These are phyloP conservation scores for Xestia rhomboidea DNA, from an alignment of 2,888 invertebrate species.

Conservation along the genomic window DNA sequence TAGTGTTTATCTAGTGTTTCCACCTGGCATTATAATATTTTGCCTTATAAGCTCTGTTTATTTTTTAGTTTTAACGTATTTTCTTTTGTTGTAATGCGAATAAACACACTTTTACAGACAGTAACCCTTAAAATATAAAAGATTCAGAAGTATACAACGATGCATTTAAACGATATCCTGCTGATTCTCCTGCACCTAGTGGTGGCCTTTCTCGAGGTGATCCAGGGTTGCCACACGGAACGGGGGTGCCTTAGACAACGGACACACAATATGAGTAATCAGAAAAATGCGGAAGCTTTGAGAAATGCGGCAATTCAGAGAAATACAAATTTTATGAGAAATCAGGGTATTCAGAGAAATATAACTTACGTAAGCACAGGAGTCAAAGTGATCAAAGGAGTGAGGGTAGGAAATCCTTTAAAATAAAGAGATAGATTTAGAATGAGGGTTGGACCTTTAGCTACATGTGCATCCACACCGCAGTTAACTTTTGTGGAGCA, in stretches of 20 bases:
- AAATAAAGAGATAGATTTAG: neutral
- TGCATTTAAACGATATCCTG: slow-evolving; percentile 76
- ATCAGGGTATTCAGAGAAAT: slow-evolving; percentile 7
- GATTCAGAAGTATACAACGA: slow-evolving; percentile 36
- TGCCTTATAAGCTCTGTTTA: neutral
- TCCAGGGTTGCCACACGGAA: slow-evolving; percentile 50
- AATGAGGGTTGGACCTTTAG: too few species aligned
- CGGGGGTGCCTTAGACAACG: neutral
- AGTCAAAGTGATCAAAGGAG: slow-evolving; percentile 27
- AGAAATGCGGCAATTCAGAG: neutral
- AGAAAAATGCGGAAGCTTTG: neutral
- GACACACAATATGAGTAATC: neutral
- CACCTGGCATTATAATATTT: neutral
- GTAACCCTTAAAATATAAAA: neutral
- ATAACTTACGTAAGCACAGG: slow-evolving; percentile 6
- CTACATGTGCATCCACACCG: too few species aligned
- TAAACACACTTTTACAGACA: neutral
- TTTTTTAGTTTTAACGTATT: neutral
- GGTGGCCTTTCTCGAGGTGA: slow-evolving; percentile 72
- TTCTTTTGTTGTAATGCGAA: neutral
- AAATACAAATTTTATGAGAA: neutral
- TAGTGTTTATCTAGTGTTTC: too few species aligned
- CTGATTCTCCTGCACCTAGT: slow-evolving; percentile 78
- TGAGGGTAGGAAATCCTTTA: slow-evolving; percentile 20
- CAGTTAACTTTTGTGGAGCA: too few species aligned